Evolutionary conservation across 2,888 invertebrate species (phyloP).

Genomic region (Cremastinae sp.): DNA sequence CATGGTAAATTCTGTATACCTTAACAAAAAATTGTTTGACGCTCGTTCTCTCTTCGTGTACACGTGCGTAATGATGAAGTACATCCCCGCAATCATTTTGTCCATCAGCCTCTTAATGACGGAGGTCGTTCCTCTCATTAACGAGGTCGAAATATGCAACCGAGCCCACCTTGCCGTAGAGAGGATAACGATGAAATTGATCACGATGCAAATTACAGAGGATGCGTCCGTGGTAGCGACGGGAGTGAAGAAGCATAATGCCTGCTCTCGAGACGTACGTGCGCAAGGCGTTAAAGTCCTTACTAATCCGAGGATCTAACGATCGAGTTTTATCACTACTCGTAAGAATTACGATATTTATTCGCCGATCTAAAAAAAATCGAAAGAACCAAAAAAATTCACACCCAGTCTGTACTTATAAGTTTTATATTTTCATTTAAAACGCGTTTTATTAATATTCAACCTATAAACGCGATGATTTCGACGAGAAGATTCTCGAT

Average conservation of each 20-base stretch:
- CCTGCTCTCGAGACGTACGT: constrained; percentile 4
- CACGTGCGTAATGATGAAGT: no score
- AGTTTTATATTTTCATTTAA: constrained; percentile 13
- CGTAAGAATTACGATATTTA: constrained; percentile 42
- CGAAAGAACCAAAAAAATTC: neutral
- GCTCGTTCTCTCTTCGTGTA: no score
- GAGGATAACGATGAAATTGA: constrained; percentile 55
- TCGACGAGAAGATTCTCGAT: neutral
- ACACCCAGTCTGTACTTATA: neutral
- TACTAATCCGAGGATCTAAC: constrained; percentile 51
- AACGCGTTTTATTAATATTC: neutral
- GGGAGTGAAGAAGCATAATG: constrained; percentile 36
- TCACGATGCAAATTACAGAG: constrained; percentile 67
- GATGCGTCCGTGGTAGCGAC: constrained; percentile 11
- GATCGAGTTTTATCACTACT: constrained; percentile 52
- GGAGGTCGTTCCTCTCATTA: constrained; percentile 54
- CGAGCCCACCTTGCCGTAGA: neutral
- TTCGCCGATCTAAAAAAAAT: constrained; percentile 6
- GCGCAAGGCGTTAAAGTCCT: constrained; percentile 26
- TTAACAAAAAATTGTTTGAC: no score
- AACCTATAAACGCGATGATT: neutral
- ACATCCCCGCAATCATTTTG: no score
- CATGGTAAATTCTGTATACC: no score
- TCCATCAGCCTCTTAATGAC: constrained; percentile 39
- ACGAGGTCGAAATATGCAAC: constrained; percentile 60